Percentiles rank a stretch among this genome's conserved stretches.
phyloP scores from a whole-genome alignment of 2,113 vertebrate genomes.

The Apaloderma vittatum region DNA sequence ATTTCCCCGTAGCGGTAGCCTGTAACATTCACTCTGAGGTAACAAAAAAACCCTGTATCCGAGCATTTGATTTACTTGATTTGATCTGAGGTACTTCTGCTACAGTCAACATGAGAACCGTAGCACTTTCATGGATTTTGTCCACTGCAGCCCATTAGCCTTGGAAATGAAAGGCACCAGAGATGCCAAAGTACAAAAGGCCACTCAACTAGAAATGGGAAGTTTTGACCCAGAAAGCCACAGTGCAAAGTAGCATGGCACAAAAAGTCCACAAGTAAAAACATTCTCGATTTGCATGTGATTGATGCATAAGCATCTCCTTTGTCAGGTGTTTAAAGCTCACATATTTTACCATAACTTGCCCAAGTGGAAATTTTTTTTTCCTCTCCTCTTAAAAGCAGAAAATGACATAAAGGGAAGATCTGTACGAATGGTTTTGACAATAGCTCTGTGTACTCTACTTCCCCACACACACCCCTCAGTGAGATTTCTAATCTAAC shows the following conservation, averaged over 20 bases:
- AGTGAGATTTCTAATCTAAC: background rate
- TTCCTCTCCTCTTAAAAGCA: background rate
- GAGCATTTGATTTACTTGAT: background rate
- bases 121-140: rapidly evolving
- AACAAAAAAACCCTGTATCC: background rate
- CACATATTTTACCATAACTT: background rate
- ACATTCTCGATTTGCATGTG: background rate
- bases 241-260: background rate
- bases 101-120: background rate
- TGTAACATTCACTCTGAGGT: background rate
- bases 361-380: background rate
- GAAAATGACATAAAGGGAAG: background rate
- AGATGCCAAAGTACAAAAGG: background rate
- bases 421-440: background rate
- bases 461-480: background rate
- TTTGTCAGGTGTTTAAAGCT: background rate
- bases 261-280: background rate
- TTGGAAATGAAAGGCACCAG: rapidly evolving
- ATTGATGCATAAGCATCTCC: background rate
- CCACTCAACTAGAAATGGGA: background rate
- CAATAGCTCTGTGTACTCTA: background rate
- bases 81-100: background rate
- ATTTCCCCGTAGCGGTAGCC: background rate
- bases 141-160: background rate
- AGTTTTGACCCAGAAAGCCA: background rate